Evolutionary conservation across 2,113 vertebrate species (phyloP), one percentile per base, ranked within the genome.

Genomic region (Pimephales promelas): DNA sequence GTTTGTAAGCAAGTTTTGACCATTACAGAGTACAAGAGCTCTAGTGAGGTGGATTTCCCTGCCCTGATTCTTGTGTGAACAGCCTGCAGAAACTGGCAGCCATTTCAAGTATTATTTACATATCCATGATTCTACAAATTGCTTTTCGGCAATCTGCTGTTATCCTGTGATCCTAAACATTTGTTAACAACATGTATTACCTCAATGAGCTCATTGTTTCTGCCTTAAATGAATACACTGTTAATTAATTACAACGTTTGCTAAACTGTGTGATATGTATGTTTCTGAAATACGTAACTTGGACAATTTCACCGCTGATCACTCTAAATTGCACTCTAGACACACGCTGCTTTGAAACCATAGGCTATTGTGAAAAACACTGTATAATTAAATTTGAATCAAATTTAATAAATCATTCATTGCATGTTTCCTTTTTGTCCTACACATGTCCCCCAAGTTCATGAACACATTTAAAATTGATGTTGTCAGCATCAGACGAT

Each of bases 401-500:
- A 5, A 36, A 36, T 5, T 36, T 4, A 36, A 36, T 2, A 78
- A 79, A 40, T 61, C 9, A 5, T 36, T 18, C 72, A 28, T 54
- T 54, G 24, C 45, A 10, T 2, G 7, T 57, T 61, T 64, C 5
- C 9, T 22, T 64, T 79, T 64, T 49, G 59, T 79, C 59, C 43
- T 45, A 76, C 20, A 62, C 28, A 18, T 64, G 7, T 20, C 2
- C 49, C 40, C 31, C 40, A 24, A 61, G 20, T 20, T 13, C 61
- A 34, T 49, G 22, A 76, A 76, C 20, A 3, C 10, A 10, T 10
- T 16, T 70, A 34, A 56, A 68, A 70, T 56, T 56, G 47, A 75
- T 83, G 34, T 11, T 68, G 74, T 78, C 73, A 78, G 54, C 34
- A 59, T 71, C 56, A 52, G 49, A 54, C 28, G 1, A 2, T 28